Base-by-base conservation (phyloP, 2,888 invertebrate species). In the Antheraea assamensis region DNA sequence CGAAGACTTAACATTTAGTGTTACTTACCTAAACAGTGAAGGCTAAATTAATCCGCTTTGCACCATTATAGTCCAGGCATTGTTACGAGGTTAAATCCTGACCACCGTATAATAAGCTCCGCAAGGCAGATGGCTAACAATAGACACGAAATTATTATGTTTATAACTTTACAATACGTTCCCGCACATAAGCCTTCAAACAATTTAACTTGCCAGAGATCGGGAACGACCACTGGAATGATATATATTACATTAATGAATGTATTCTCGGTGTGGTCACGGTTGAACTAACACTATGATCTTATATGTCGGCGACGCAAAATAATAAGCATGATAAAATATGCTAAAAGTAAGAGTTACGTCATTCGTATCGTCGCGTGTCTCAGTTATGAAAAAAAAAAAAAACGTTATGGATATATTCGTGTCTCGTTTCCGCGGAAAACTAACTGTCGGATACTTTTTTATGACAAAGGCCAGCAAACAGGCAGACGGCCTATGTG, bases 321-420 rank as follows among this genome's bases (percentile, higher is more conserved):
- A 27, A 30, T 64, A 8, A 64, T 64, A 64, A 24, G 13, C 31
- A 21, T 66, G 66, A 66, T 66, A 66, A 66, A 66, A 66, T 30
- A 66, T 31, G 31, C 66, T 66, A 66, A 66, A 66, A 66, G 66
- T 79, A 55, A 21, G 55, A 71, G 73, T 78, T 78, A 80, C 75
- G 77, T 76, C 76, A 71, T 52, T 55, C 31, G 52, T 31, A 19
- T 31, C 19, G 19, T 52, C 55, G 71, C 55, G 71, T 52, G 71
- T 55, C 71, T 66, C 31, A 19, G 21, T 47, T 71, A 42, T 49
- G 71, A 17, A n/a, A 3, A 58, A 42, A n/a, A 49, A 49, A 55
- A 55, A 70, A 71, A 55, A 52, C 27, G n/a, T 55, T 66, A 55
- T 71, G 71, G 55, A 71, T 24, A 31, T 21, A 71, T 71, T 30